phyloP scores from a whole-genome alignment of 53 echinoderm and acorn worm species.

The Actinopyga echinites region DNA sequence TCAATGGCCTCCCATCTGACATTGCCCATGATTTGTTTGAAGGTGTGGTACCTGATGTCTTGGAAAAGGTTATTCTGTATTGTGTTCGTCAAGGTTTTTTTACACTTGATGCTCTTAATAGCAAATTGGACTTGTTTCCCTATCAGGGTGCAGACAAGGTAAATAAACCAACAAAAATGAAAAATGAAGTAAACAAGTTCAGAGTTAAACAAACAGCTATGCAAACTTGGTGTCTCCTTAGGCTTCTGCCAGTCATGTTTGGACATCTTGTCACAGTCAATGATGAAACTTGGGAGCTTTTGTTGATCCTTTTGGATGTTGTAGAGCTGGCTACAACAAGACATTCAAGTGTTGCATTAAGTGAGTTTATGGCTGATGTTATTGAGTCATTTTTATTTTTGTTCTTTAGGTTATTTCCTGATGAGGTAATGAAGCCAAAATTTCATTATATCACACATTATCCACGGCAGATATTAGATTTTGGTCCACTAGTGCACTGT shows the following conservation, averaged over 20 bases:
- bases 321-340: slow-evolving; percentile 27
- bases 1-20: slow-evolving; percentile 19
- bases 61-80: slow-evolving; percentile 22
- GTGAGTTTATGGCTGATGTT: slow-evolving; percentile 43
- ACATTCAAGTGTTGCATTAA: neutral
- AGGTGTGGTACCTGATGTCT: slow-evolving; percentile 11
- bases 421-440: slow-evolving; percentile 25
- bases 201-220: slow-evolving; percentile 48
- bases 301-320: slow-evolving; percentile 55
- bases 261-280: slow-evolving; percentile 39
- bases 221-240: slow-evolving; percentile 52
- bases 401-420: slow-evolving; percentile 24
- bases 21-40: slow-evolving; percentile 30
- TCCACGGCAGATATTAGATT: slow-evolving; percentile 42
- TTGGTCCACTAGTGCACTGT: slow-evolving; percentile 61
- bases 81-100: slow-evolving; percentile 51
- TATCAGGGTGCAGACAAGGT: slow-evolving; percentile 33
- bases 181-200: neutral
- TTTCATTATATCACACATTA: slow-evolving; percentile 50
- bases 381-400: slow-evolving; percentile 38
- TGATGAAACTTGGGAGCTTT: slow-evolving; percentile 42
- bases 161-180: slow-evolving; percentile 45
- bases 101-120: slow-evolving; percentile 32
- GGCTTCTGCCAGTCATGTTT: slow-evolving; percentile 49
- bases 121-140: slow-evolving; percentile 20